Base-by-base conservation (phyloP, 2,888 invertebrate genomes). In the Caenorhabditis afra region DNA sequence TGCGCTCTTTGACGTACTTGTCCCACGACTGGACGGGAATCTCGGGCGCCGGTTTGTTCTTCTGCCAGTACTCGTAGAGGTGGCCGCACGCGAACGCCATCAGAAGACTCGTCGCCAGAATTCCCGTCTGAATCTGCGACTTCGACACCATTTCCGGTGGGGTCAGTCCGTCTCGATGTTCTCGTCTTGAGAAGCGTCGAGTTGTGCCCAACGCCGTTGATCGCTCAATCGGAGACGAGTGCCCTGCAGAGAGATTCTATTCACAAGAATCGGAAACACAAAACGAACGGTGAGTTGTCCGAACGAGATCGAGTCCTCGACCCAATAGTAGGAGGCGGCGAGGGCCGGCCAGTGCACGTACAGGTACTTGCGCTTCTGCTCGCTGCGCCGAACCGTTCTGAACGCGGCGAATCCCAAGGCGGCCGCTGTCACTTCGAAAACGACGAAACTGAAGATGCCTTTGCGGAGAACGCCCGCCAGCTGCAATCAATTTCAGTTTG, bases 1-100 rank as follows among this genome's bases (percentile, higher is more conserved):
- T 82, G 55, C 82, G 83, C 59, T 68, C 50, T 45, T 76, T 78
- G 16, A 83, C 82, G 58, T 85, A 86, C 29, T 84, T 77, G 39
- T 86, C 80, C 86, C 86, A 86, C 10, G 85, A 66, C 50, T 86
- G 86, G 49, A 86, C 53, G 5, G 86, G 85, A 53, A 86, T 85
- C n/a, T 81, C 81, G n/a, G 79, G 80, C 1, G 81, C 57, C 18
- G 84, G 82, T 35, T 78, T 74, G 23, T 70, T 66, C 39, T 57
- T 59, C 20, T 85, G 57, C 55, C 58, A 82, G 44, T 74, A 80
- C 18, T 83, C 82, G 70, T 81, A 82, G 3, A 82, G 53, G 57
- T 73, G 57, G 20, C 70, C 58, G 49, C 66, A 70, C 10, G 77
- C 58, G 45, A 82, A 64, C 44, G 85, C 81, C 45, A 79, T 53